These are phyloP conservation scores for Progne subis DNA, from an alignment of 2,113 vertebrate genomes.

Conservation along the genomic window DNA sequence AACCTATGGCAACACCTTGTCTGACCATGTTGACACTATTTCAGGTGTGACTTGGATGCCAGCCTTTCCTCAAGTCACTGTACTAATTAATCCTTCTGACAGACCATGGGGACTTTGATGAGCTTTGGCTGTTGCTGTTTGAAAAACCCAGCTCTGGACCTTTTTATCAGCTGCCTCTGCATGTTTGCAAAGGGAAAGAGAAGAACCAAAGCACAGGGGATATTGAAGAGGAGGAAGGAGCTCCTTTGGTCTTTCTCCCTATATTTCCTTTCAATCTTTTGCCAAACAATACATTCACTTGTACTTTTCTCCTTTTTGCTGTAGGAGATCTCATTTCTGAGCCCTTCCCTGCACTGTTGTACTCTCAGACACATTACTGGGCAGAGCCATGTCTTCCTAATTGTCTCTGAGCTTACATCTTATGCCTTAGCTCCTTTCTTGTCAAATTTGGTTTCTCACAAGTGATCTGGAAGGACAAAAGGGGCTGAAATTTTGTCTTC, in stretches of 20 bases:
- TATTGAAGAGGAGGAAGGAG: not conserved
- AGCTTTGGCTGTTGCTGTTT: not conserved
- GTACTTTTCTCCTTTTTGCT: not conserved
- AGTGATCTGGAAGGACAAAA: not conserved
- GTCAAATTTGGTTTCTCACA: not conserved
- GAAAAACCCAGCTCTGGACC: not conserved
- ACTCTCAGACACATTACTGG: not conserved
- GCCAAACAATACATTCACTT: not conserved
- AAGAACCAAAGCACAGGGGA: not conserved
- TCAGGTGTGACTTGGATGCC: not conserved
- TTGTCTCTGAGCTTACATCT: not conserved
- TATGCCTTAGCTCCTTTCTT: not conserved
- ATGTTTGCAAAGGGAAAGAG: not conserved
- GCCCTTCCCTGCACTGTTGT: not conserved
- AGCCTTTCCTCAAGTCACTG: not conserved
- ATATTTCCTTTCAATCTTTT: not conserved
- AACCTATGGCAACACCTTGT: not conserved
- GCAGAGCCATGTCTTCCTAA: not conserved
- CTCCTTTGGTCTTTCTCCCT: not conserved
- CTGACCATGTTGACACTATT: not conserved
- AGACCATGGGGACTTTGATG: not conserved
- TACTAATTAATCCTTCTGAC: not conserved
- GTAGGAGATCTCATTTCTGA: not conserved
- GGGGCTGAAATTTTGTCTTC: not conserved
- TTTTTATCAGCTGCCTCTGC: not conserved